A percentile compares a stretch with the other conserved stretches of the same genome.
These are phyloP conservation scores for Pipistrellus kuhlii DNA, from an alignment of 2,797 vertebrate genomes.

Conservation along the genomic window DNA sequence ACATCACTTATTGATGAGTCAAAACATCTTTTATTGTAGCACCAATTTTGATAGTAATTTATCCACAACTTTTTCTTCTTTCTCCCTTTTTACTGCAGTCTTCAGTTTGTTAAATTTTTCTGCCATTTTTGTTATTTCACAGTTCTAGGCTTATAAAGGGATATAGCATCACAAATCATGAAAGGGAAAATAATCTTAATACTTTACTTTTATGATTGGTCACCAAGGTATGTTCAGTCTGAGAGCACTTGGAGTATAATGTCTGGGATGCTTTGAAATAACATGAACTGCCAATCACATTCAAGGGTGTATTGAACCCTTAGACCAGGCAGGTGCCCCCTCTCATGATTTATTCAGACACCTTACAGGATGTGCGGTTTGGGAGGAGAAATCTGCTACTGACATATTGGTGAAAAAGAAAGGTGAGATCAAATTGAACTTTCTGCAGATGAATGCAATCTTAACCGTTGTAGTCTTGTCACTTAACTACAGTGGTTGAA, in stretches of 20 bases:
- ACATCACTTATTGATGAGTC: constrained; percentile 55
- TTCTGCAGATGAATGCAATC: background rate
- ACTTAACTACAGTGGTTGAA: constrained; percentile 34
- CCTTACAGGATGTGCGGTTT: background rate
- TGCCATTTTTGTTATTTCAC: constrained; percentile 15
- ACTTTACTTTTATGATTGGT: constrained; percentile 38
- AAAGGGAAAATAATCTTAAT: background rate
- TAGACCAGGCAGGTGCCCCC: background rate
- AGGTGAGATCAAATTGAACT: constrained; percentile 22
- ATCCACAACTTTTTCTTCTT: background rate
- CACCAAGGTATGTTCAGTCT: background rate
- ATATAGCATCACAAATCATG: background rate
- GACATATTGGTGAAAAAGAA: constrained; percentile 35
- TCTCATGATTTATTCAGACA: constrained; percentile 10
- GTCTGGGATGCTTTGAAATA: constrained; percentile 13
- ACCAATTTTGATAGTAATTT: constrained; percentile 28
- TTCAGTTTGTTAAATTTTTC: constrained; percentile 29
- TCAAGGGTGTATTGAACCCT: background rate
- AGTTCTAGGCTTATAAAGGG: constrained; percentile 7
- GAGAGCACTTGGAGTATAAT: constrained; percentile 13
- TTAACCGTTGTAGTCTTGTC: constrained; percentile 13
- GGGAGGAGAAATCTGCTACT: background rate
- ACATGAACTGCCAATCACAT: background rate
- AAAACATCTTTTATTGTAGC: constrained; percentile 41
- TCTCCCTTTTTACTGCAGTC: background rate